Evolutionary conservation across 1,140 invertebrate species (phyloP).

Genomic region (Bombus waltoni): DNA sequence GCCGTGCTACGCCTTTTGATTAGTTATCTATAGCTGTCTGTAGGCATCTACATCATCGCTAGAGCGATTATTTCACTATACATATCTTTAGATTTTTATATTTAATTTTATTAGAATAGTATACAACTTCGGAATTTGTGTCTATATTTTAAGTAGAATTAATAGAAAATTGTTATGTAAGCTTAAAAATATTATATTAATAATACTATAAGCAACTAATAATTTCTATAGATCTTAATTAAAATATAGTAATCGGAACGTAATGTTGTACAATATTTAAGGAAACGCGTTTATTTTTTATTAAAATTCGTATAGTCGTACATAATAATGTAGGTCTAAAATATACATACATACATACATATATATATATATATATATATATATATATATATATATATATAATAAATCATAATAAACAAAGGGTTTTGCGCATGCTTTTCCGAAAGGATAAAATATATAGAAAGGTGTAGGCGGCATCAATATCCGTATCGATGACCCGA

Average conservation of each 20-base stretch:
- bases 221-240: neutral
- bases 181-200: too few relatives aligned
- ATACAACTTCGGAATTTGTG: neutral
- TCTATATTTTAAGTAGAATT: neutral
- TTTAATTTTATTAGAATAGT: neutral
- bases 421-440: conserved; percentile 2
- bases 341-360: too few relatives aligned
- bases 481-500: neutral
- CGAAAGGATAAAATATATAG: neutral
- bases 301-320: neutral
- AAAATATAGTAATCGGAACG: neutral
- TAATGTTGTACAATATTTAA: neutral
- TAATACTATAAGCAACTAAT: neutral
- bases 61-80: too few relatives aligned
- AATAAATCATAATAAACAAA: conserved; percentile 38
- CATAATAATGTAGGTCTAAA: neutral
- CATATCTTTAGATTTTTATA: neutral
- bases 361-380: neutral
- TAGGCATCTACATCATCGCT: too few relatives aligned
- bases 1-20: neutral
- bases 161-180: neutral
- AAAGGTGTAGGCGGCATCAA: neutral
- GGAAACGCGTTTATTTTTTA: neutral
- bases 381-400: neutral
- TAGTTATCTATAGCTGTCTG: neutral